Conservation (phyloP, 2,797 vertebrate species). For the Bradypus variegatus region DNA sequence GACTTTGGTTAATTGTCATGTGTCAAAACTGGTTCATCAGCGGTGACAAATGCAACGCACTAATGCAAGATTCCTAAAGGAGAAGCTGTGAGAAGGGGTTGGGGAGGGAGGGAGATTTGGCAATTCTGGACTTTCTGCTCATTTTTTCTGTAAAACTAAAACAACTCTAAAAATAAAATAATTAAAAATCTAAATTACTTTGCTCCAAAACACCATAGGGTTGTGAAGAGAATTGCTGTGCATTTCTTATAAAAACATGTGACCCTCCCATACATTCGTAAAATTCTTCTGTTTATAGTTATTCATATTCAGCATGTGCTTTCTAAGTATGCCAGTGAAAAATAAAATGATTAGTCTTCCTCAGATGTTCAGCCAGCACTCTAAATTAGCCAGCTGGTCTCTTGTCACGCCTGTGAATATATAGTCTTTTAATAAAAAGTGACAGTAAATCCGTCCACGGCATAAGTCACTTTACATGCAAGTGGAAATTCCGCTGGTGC, state of each 20-base stretch:
- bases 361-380: slow-evolving; percentile 55
- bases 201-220: background rate
- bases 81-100: no score
- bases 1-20: no score
- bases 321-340: slow-evolving; percentile 59
- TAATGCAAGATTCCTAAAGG: no score
- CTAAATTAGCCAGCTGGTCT: slow-evolving; percentile 60
- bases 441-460: slow-evolving; percentile 58
- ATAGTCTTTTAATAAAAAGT: slow-evolving; percentile 59
- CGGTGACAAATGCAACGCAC: no score
- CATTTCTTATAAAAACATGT: slow-evolving; percentile 50
- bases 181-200: background rate
- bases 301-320: slow-evolving; percentile 57
- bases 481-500: slow-evolving; percentile 59
- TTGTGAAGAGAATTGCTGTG: background rate
- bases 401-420: slow-evolving; percentile 63
- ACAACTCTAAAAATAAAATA: no score
- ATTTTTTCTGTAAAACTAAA: no score
- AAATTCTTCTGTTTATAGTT: slow-evolving; percentile 52
- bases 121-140: no score
- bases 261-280: slow-evolving; percentile 33
- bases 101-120: no score
- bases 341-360: slow-evolving; percentile 63
- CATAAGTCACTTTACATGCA: slow-evolving; percentile 64
- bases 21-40: no score